These are phyloP conservation scores for Sminthurinus aureus DNA, from an alignment of 2,888 invertebrate genomes.

Conservation along the genomic window DNA sequence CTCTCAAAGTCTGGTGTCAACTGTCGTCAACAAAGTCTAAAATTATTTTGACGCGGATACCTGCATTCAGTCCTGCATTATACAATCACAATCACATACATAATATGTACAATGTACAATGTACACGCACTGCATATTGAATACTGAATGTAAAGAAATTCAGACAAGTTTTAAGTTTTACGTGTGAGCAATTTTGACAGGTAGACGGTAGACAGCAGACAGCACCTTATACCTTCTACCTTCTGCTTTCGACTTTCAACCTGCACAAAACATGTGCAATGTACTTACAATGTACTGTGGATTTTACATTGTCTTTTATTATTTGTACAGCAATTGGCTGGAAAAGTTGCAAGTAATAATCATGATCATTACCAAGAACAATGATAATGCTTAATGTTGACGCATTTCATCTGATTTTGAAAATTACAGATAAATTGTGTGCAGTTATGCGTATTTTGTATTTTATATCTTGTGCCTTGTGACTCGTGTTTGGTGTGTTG, in stretches of 20 bases:
- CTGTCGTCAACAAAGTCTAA: background rate
- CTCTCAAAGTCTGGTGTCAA: background rate
- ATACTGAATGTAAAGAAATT: too few relatives aligned
- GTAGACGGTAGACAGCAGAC: background rate
- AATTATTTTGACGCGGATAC: background rate
- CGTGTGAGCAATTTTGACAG: background rate
- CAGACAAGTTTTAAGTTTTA: background rate
- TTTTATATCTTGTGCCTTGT: background rate
- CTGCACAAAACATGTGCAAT: too few relatives aligned
- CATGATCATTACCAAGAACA: conserved; percentile 2
- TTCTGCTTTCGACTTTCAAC: too few relatives aligned
- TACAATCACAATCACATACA: background rate
- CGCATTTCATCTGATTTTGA: background rate
- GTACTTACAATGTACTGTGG: too few relatives aligned
- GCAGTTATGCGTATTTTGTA: background rate
- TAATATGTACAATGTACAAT: conserved; percentile 2
- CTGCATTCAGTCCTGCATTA: background rate
- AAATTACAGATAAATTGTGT: background rate
- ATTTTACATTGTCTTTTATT: too few relatives aligned
- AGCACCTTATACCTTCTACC: too few relatives aligned
- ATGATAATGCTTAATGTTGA: background rate
- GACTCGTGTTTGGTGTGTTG: background rate
- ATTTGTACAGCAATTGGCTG: conserved; percentile 19
- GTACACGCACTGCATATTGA: background rate
- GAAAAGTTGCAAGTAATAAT: conserved; percentile 44